phyloP scores from a whole-genome alignment of 1,140 invertebrate species.

The Drosophila bipectinata region DNA sequence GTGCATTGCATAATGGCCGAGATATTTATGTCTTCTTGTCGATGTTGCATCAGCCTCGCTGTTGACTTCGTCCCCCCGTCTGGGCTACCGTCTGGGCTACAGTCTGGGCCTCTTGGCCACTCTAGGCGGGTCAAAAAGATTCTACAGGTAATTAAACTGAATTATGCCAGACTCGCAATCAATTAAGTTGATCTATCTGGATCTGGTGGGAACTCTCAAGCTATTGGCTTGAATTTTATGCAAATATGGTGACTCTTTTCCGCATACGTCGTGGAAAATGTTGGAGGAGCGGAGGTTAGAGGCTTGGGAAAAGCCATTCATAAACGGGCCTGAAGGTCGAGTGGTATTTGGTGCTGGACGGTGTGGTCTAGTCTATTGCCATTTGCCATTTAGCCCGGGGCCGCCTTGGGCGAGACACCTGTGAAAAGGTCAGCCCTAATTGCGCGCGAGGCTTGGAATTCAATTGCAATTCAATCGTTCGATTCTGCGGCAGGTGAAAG shows the following conservation, averaged over 20 bases:
- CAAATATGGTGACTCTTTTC: constrained; percentile 72
- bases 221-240: constrained; percentile 60
- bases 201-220: constrained; percentile 36
- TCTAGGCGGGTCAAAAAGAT: constrained; percentile 32
- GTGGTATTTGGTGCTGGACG: constrained; percentile 5
- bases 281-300: background rate
- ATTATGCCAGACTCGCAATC: constrained; percentile 13
- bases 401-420: constrained; percentile 65
- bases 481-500: constrained; percentile 63
- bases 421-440: constrained; percentile 74
- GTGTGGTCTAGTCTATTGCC: constrained; percentile 18
- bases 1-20: constrained; percentile 48
- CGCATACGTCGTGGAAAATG: constrained; percentile 69
- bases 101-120: background rate
- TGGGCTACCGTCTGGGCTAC: background rate
- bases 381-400: constrained; percentile 54
- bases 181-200: constrained; percentile 47
- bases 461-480: constrained; percentile 29
- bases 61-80: background rate
- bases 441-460: constrained; percentile 10
- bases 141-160: constrained; percentile 47
- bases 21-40: constrained; percentile 47
- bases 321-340: constrained; percentile 67
- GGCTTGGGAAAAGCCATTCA: constrained; percentile 58
- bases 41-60: constrained; percentile 40